Evolutionary conservation across 2,797 vertebrate species (phyloP).

Genomic region (Agapornis canus): DNA sequence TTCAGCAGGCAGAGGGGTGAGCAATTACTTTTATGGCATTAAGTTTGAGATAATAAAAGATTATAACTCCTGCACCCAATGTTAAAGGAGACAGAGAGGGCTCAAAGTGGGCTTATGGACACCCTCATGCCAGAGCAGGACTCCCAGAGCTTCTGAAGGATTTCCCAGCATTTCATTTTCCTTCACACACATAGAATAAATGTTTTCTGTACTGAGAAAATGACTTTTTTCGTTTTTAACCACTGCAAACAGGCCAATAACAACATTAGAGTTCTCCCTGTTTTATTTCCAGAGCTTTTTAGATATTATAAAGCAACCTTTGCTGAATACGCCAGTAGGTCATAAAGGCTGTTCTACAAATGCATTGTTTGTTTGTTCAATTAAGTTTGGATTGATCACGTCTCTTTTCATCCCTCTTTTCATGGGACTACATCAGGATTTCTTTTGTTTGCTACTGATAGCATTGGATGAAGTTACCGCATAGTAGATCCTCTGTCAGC

Average conservation of each 20-base stretch:
- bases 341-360: neutral
- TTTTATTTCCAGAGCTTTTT: neutral
- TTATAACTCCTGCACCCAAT: neutral
- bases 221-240: neutral
- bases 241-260: neutral
- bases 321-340: neutral
- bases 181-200: neutral
- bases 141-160: neutral
- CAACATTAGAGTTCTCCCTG: neutral
- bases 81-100: neutral
- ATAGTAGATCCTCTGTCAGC: neutral
- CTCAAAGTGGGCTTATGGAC: neutral
- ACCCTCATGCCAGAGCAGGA: neutral
- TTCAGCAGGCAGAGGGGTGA: neutral
- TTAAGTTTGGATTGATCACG: neutral
- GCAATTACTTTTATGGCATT: neutral
- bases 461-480: neutral
- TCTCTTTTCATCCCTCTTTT: neutral
- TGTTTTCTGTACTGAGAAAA: neutral
- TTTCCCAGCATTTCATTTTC: neutral
- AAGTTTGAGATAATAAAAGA: neutral
- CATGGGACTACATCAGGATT: neutral
- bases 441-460: conserved; percentile 14
- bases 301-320: neutral
- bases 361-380: neutral